phyloP scores from a whole-genome alignment of 1,140 invertebrate genomes.

The Dinoponera quadriceps region DNA sequence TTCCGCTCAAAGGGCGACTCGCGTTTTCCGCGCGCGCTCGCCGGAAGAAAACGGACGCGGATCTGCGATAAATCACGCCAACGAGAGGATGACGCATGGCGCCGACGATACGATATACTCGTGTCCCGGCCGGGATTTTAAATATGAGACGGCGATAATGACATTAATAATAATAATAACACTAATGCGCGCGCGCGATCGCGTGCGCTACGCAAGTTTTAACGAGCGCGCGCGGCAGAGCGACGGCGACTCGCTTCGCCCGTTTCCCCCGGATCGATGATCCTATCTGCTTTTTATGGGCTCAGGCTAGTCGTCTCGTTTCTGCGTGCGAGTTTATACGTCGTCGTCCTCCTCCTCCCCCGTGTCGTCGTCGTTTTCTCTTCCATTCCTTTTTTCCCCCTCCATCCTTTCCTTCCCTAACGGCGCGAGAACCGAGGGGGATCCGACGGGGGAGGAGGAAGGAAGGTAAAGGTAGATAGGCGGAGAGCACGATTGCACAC shows the following conservation, averaged over 20 bases:
- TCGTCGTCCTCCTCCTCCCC: conserved; percentile 1
- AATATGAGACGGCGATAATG: conserved; percentile 42
- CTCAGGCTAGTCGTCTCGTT: conserved; percentile 33
- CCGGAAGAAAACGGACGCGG: too few relatives aligned
- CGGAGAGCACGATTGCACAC: conserved; percentile 10
- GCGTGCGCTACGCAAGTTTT: conserved; percentile 48
- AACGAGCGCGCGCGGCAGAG: conserved; percentile 9
- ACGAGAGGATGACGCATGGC: conserved; percentile 1
- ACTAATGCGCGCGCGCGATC: conserved; percentile 2
- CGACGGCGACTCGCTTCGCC: background rate
- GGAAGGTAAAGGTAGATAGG: too few relatives aligned
- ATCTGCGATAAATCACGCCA: conserved; percentile 8
- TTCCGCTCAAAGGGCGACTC: too few relatives aligned
- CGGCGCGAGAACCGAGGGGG: background rate
- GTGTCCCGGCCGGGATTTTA: background rate
- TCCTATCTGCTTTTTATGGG: conserved; percentile 52
- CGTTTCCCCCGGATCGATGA: conserved; percentile 47
- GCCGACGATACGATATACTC: conserved; percentile 29
- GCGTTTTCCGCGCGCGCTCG: too few relatives aligned
- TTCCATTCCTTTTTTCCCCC: conserved; percentile 43
- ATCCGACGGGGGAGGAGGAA: too few relatives aligned
- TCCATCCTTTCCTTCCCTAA: background rate
- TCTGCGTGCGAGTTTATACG: conserved; percentile 50
- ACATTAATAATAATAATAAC: background rate
- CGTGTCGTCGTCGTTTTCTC: background rate